Base-by-base conservation (phyloP, 2,888 invertebrate species). In the Scaptomyza cyrtandrae region DNA sequence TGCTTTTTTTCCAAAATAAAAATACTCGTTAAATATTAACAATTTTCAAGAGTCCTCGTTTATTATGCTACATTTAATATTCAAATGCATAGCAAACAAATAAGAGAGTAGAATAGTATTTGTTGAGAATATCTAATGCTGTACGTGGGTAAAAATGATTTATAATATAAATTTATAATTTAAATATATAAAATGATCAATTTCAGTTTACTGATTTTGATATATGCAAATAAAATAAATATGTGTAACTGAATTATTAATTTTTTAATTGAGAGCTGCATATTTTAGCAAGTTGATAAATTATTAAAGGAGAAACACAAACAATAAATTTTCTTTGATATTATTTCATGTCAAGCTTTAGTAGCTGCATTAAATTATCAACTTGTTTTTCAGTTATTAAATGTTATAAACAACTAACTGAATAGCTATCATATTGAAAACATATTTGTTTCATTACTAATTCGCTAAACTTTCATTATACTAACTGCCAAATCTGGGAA, bases 271-370 rank as follows among this genome's bases (percentile, higher is more conserved):
- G 11, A 35, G 11, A 10, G 11, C n/a, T 27, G 29, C 35, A 43
- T 57, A 16, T 31, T 50, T 64, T 61, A 14, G 45, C 31, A 19
- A 62, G 9, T 6, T 33, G 16, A 19, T 62, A 16, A 16, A 10
- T 5, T 14, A 29, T 19, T 10, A 5, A 13, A 33, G 19, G 13
- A 10, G 10, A 19, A 19, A 31, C 7, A n/a, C 19, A 31, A 31
- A 19, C 4, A 50, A 33, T 2, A 24, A 6, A 50, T 55, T 33
- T 24, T 1, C 3, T 14, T 1, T 27, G 7, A 35, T n/a, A 44
- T 16, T 37, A 6, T 16, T 9, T 9, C 24, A 16, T 53, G 41
- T 9, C 37, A n/a, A n/a, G 19, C 35, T 9, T 43, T 14, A 29
- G 6, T 7, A 27, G 13, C 1, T 33, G 33, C 31, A 14, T 48